Conservation (phyloP, 2,113 vertebrate species). For the Eretmochelys imbricata region DNA sequence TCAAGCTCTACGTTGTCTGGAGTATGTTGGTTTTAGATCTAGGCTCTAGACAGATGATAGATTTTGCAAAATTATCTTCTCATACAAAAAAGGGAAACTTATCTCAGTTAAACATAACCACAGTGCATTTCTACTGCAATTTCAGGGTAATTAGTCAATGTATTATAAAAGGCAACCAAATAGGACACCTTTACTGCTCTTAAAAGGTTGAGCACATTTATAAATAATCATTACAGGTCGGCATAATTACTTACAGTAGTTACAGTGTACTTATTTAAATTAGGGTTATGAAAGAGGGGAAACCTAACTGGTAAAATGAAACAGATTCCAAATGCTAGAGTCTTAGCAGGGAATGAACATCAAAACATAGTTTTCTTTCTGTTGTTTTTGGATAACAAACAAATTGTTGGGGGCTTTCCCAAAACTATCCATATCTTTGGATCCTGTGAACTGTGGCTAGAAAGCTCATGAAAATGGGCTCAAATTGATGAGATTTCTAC, state of each 20-base stretch:
- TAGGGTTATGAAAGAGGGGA: background rate
- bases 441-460: background rate
- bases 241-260: background rate
- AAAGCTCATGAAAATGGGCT: background rate
- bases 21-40: background rate
- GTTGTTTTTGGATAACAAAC: background rate
- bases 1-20: background rate
- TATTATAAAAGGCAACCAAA: conserved; percentile 15
- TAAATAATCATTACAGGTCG: background rate
- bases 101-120: background rate
- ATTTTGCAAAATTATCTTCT: background rate
- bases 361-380: background rate
- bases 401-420: background rate
- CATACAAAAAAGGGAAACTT: background rate
- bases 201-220: background rate
- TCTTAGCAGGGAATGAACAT: background rate
- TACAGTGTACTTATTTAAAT: background rate
- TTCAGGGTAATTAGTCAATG: background rate
- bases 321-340: background rate
- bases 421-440: background rate
- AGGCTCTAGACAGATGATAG: background rate
- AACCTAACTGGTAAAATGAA: background rate
- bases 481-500: background rate
- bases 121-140: background rate
- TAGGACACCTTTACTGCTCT: background rate